Evolutionary conservation across 1,140 invertebrate genomes (phyloP).

Genomic region (Zaprionus nigranus): DNA sequence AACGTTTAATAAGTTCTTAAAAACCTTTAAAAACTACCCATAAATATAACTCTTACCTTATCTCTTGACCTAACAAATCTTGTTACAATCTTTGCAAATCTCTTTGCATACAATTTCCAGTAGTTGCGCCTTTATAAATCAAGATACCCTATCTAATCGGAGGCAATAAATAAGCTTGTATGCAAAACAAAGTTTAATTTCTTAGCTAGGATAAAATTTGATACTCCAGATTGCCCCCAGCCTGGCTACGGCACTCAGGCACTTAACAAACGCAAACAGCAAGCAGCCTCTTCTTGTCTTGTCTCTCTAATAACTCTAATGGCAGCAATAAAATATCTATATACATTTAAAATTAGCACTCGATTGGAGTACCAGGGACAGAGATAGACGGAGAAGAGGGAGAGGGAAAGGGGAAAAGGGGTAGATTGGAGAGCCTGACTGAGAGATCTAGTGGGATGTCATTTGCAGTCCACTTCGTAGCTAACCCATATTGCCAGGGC

Average conservation of each 20-base stretch:
- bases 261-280: constrained; percentile 60
- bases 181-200: constrained; percentile 28
- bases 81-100: not conserved
- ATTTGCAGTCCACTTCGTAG: constrained; percentile 46
- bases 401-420: not conserved
- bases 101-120: not conserved
- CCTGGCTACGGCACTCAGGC: constrained; percentile 11
- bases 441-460: constrained; percentile 30
- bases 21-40: not conserved
- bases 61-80: not conserved
- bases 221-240: not conserved
- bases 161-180: constrained; percentile 12
- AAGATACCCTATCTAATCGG: not conserved
- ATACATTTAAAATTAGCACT: constrained; percentile 81
- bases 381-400: too few species aligned
- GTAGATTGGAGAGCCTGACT: not conserved
- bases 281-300: constrained; percentile 33
- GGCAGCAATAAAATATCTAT: constrained; percentile 81
- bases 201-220: not conserved
- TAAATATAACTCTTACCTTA: not conserved
- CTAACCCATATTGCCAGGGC: constrained; percentile 64
- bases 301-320: constrained; percentile 72
- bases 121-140: not conserved
- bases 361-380: constrained; percentile 38
- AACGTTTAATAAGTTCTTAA: not conserved